Evolutionary conservation across 2,888 invertebrate species (phyloP).

Genomic region (Meiosimyza platycephala): DNA sequence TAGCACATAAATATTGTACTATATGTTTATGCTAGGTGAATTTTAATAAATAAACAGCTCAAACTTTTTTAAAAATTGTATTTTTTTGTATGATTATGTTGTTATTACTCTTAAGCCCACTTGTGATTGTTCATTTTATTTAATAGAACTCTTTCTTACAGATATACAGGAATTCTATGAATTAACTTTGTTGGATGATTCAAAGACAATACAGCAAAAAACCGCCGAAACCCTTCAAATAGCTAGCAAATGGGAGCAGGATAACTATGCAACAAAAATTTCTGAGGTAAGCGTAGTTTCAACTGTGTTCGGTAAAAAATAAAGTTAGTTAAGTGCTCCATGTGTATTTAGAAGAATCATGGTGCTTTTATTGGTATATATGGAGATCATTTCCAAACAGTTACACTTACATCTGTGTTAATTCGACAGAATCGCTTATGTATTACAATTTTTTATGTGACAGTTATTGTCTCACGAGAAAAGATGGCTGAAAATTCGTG

Average conservation of each 20-base stretch:
- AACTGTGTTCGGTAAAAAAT: no score
- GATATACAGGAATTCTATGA: conserved; percentile 99
- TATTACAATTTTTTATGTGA: no score
- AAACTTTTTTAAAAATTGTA: no score
- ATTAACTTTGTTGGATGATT: conserved; percentile 94
- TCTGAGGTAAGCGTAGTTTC: conserved; percentile 62
- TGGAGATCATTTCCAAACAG: no score
- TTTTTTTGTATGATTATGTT: not conserved
- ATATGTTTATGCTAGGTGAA: not conserved
- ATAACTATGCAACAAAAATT: conserved; percentile 66
- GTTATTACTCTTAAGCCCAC: not conserved
- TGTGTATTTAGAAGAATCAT: no score
- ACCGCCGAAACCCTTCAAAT: conserved; percentile 95
- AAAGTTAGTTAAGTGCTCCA: no score
- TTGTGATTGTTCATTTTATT: not conserved
- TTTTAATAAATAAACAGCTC: not conserved
- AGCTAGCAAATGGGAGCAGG: conserved; percentile 90
- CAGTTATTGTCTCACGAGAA: no score
- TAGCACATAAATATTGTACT: not conserved
- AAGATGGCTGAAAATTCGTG: no score
- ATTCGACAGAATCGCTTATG: no score
- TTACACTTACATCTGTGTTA: no score
- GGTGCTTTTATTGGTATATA: no score
- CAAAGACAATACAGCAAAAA: conserved; percentile 94
- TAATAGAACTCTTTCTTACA: conserved; percentile 67